These are phyloP conservation scores for Hormiphora californensis DNA, from an alignment of 37 sponge, comb jelly and placozoan species.

Conservation along the genomic window DNA sequence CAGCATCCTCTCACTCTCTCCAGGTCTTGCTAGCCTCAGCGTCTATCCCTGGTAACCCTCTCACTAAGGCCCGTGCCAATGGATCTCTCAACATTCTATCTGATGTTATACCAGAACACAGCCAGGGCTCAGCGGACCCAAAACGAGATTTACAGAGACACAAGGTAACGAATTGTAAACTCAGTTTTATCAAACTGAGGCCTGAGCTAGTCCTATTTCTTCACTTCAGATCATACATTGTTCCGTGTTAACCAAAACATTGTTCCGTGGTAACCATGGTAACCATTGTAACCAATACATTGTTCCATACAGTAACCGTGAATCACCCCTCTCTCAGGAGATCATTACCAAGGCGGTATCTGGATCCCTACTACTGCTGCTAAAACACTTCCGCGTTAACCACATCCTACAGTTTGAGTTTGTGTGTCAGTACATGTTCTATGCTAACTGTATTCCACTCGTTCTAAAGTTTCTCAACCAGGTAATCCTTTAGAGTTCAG, in stretches of 20 bases:
- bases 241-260: too few relatives aligned
- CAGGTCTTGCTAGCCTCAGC: slow-evolving; percentile 87
- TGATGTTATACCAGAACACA: slow-evolving; percentile 75
- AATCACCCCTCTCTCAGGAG: slow-evolving; percentile 59
- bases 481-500: too few relatives aligned
- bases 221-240: too few relatives aligned
- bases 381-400: slow-evolving; percentile 81
- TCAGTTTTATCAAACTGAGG: too few relatives aligned
- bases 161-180: slow-evolving; percentile 59
- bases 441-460: slow-evolving; percentile 93
- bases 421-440: slow-evolving; percentile 87
- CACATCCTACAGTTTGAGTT: slow-evolving; percentile 72
- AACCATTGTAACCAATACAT: too few relatives aligned
- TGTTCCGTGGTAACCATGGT: too few relatives aligned
- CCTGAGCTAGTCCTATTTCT: too few relatives aligned
- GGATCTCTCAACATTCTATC: slow-evolving; percentile 84
- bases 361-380: slow-evolving; percentile 81
- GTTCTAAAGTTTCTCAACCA: slow-evolving; percentile 92
- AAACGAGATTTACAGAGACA: slow-evolving; percentile 82
- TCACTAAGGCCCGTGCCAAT: slow-evolving; percentile 68
- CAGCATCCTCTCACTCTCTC: slow-evolving; percentile 41
- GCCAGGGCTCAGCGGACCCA: slow-evolving; percentile 65
- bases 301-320: too few relatives aligned
- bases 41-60: slow-evolving; percentile 59
- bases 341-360: slow-evolving; percentile 89